A percentile compares a stretch with the other conserved stretches of the same genome.
phyloP scores from a whole-genome alignment of 1,140 invertebrate species.

The Drosophila nigrodunni region DNA sequence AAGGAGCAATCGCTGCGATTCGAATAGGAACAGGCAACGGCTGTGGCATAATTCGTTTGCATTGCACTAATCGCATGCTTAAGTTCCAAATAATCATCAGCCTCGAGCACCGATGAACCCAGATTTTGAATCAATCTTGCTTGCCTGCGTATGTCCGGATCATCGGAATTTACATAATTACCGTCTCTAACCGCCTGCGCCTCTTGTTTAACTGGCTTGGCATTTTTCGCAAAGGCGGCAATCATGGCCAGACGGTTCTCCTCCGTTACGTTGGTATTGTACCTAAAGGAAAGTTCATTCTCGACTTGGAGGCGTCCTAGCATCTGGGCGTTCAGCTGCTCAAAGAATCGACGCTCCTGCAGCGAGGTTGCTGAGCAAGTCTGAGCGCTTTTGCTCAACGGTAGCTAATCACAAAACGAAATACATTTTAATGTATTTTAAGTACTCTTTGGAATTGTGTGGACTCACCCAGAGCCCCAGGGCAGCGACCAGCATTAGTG shows the following conservation, averaged over 20 bases:
- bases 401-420: slow-evolving; percentile 31
- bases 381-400: slow-evolving; percentile 24
- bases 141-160: slow-evolving; percentile 68
- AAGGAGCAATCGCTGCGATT: slow-evolving; percentile 90
- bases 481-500: not conserved
- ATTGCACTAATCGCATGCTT: slow-evolving; percentile 89
- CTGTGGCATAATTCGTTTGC: slow-evolving; percentile 91
- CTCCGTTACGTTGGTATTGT: slow-evolving; percentile 80
- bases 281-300: slow-evolving; percentile 53
- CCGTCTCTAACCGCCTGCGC: slow-evolving; percentile 50
- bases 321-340: slow-evolving; percentile 63
- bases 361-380: slow-evolving; percentile 56
- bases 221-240: slow-evolving; percentile 63
- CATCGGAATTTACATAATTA: slow-evolving; percentile 49
- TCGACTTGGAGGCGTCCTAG: slow-evolving; percentile 63
- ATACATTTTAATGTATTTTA: not conserved
- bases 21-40: slow-evolving; percentile 90
- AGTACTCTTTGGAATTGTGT: not conserved
- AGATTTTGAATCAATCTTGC: slow-evolving; percentile 60
- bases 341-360: slow-evolving; percentile 64
- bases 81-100: slow-evolving; percentile 84
- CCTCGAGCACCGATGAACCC: slow-evolving; percentile 58
- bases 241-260: slow-evolving; percentile 69
- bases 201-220: slow-evolving; percentile 49
- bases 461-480: slow-evolving; percentile 21